Evolutionary conservation across 2,888 invertebrate species (phyloP).

Genomic region (Arrhopalites spinosus): DNA sequence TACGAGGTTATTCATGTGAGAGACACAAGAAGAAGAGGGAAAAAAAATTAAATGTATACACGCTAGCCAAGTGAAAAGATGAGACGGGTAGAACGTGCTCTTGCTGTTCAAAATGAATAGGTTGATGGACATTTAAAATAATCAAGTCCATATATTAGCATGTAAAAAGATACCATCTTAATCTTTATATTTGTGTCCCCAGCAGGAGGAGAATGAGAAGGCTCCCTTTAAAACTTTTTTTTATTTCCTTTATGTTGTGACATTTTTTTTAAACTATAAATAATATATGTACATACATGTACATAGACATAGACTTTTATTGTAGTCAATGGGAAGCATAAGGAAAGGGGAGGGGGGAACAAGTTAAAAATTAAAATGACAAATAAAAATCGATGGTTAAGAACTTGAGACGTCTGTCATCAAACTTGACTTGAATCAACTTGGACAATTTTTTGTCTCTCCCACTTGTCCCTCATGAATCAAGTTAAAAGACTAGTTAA

Average conservation of each 20-base stretch:
- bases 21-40: background rate
- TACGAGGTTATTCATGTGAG: background rate
- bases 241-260: no score
- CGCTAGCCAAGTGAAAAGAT: background rate
- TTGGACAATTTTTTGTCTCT: background rate
- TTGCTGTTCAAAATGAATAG: background rate
- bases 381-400: background rate
- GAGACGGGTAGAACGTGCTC: slow-evolving; percentile 2
- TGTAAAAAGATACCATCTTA: slow-evolving; percentile 13
- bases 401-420: background rate
- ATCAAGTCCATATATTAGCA: slow-evolving; percentile 19
- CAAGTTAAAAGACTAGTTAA: slow-evolving; percentile 3
- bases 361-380: background rate
- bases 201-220: no score
- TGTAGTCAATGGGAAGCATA: no score
- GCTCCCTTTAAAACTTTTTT: no score
- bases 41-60: background rate
- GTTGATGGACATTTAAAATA: slow-evolving; percentile 6
- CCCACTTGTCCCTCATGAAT: background rate
- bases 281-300: background rate
- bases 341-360: background rate
- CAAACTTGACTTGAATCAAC: slow-evolving; percentile 1
- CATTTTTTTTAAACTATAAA: no score
- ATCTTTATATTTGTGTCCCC: slow-evolving; percentile 14
- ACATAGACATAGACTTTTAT: no score